Conservation (phyloP, 2,888 invertebrate genomes). For the Himalopsyche japonica region DNA sequence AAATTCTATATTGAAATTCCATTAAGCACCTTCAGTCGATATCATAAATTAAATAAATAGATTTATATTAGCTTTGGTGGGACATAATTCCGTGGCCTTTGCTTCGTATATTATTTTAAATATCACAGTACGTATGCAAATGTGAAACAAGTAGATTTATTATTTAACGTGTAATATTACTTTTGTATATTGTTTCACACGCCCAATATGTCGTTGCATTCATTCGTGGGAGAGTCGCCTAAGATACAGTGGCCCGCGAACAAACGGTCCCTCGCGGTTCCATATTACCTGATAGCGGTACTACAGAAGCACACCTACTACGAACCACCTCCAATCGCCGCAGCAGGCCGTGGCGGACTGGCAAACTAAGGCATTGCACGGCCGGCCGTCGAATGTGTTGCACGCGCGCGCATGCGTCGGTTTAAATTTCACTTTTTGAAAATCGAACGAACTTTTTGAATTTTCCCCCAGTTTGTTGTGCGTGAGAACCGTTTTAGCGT, state of each 20-base stretch:
- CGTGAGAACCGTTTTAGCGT: not conserved
- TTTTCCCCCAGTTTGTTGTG: not conserved
- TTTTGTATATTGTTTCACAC: no score
- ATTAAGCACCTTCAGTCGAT: no score
- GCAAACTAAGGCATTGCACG: not conserved
- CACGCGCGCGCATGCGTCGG: constrained; percentile 5
- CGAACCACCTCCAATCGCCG: not conserved
- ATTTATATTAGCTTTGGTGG: no score
- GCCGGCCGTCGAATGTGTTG: not conserved
- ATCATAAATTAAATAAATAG: no score
- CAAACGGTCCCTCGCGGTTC: not conserved
- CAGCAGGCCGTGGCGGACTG: not conserved
- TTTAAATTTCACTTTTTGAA: not conserved
- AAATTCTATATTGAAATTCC: no score
- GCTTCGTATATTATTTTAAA: no score
- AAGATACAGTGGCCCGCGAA: not conserved
- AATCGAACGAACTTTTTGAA: not conserved
- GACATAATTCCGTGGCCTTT: no score
- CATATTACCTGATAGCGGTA: constrained; percentile 1
- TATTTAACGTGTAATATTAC: no score
- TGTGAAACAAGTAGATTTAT: no score
- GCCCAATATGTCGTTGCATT: no score
- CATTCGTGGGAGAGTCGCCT: not conserved
- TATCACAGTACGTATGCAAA: no score
- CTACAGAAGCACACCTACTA: not conserved